These are phyloP conservation scores for Actinernus sp. DNA, from an alignment of 92 coral and sea anemone genomes.

Conservation along the genomic window DNA sequence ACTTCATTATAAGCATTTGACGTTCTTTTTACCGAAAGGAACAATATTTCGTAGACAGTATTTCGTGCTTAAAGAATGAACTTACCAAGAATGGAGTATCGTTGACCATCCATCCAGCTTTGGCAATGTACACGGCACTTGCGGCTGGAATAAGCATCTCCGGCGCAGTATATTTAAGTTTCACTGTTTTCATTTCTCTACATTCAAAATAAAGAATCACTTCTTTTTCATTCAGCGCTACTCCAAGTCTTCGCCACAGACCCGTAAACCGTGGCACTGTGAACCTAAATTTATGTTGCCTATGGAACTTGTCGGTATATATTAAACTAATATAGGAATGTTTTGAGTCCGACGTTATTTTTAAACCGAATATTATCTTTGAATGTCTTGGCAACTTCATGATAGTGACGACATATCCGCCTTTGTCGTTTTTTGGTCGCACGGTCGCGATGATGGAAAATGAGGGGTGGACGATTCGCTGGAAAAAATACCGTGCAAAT, in stretches of 20 bases:
- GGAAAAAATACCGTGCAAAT: slow-evolving; percentile 81
- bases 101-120: slow-evolving; percentile 75
- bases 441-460: slow-evolving; percentile 81
- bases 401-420: slow-evolving; percentile 75
- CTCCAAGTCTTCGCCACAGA: slow-evolving; percentile 79
- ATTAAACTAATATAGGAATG: slow-evolving; percentile 42
- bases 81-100: slow-evolving; percentile 71
- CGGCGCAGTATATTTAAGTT: slow-evolving; percentile 17
- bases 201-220: slow-evolving; percentile 75
- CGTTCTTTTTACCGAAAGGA: no score
- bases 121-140: slow-evolving; percentile 73
- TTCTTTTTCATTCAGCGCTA: slow-evolving; percentile 54
- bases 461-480: slow-evolving; percentile 54
- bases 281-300: slow-evolving; percentile 58
- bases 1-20: no score
- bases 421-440: slow-evolving; percentile 50
- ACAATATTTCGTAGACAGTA: no score
- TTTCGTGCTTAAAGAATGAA: no score
- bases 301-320: slow-evolving; percentile 23
- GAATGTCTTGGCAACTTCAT: slow-evolving; percentile 66
- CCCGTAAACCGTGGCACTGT: slow-evolving; percentile 78
- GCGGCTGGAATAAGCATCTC: slow-evolving; percentile 39
- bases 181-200: slow-evolving; percentile 17
- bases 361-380: slow-evolving; percentile 58
- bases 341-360: slow-evolving; percentile 22